phyloP scores from a whole-genome alignment of 2,113 vertebrate genomes.

The Rousettus leschenaultii region DNA sequence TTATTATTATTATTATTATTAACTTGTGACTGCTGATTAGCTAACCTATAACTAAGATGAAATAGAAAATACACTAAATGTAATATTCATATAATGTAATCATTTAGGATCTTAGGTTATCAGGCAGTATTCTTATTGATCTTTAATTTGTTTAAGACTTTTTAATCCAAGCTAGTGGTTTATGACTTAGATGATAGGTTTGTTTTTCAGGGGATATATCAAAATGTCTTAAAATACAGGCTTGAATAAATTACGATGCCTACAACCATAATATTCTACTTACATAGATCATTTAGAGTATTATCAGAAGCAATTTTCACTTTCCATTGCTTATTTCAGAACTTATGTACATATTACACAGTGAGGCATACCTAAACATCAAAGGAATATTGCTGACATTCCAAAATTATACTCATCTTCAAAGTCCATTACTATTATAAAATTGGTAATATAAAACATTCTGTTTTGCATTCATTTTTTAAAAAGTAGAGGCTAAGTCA shows the following conservation, averaged over 20 bases:
- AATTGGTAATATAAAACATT: conserved; percentile 9
- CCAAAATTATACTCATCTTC: conserved; percentile 13
- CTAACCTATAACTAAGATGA: neutral
- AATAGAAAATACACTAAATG: conserved; percentile 8
- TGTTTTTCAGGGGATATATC: neutral
- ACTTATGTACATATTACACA: neutral
- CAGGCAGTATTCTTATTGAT: neutral
- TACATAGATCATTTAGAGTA: conserved; percentile 4
- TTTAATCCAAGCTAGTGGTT: neutral
- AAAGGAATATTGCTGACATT: neutral
- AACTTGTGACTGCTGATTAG: neutral
- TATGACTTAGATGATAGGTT: conserved; percentile 3
- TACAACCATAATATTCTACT: neutral
- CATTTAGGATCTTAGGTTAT: neutral
- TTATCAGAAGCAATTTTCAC: neutral
- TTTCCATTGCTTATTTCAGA: conserved; percentile 4
- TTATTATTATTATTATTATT: too few relatives aligned
- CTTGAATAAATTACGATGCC: neutral
- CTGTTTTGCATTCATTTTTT: conserved; percentile 10
- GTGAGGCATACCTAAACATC: neutral
- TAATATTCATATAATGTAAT: neutral
- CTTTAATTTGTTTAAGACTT: neutral
- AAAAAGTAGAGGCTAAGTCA: neutral
- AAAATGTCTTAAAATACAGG: neutral
- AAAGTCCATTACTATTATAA: conserved; percentile 39